Evolutionary conservation across 1,140 invertebrate genomes (phyloP), one percentile per base, ranked within the genome.

Genomic region (Danaus melanippus): DNA sequence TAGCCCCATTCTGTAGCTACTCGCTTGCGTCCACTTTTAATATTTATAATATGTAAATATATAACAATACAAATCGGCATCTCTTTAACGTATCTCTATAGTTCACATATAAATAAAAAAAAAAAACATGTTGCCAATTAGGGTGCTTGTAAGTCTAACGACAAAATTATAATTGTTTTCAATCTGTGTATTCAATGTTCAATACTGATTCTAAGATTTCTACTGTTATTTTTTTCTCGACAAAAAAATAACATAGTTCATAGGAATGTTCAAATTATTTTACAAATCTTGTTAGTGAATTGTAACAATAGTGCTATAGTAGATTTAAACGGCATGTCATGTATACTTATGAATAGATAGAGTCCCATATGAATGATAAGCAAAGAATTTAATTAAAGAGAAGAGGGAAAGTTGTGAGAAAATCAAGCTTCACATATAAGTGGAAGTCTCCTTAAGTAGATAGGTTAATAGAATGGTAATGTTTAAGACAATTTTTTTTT

Each of bases 401-500:
- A 39, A 9, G 12, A 51, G 21, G 21, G 42, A 42, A 55, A 43
- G 52, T 39, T 53, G 51, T 54, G 56, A 55, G 64, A 68, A 69
- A 61, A 56, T 56, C n/a, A 62, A 53, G 57, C 60, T 66, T 59
- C 56, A 54, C 60, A 60, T 58, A 59, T 49, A 50, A 70, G 66
- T 60, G 66, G 67, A 71, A 69, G 68, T 66, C 62, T 74, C 71
- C 65, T 67, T 80, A 74, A 77, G 63, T 80, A 83, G 74, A 74
- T 80, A 83, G 79, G 74, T 73, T 66, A 74, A 79, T 76, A 77
- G 76, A 74, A 73, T 62, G 68, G 63, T 74, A 64, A 72, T 76
- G 74, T 72, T 64, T 78, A 78, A 68, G 73, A 73, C 69, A 76
- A 21, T 60, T 62, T 61, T 32, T 32, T 32, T 32, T 32, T 32